phyloP scores from a whole-genome alignment of 1,140 invertebrate species.

The Delia radicum region DNA sequence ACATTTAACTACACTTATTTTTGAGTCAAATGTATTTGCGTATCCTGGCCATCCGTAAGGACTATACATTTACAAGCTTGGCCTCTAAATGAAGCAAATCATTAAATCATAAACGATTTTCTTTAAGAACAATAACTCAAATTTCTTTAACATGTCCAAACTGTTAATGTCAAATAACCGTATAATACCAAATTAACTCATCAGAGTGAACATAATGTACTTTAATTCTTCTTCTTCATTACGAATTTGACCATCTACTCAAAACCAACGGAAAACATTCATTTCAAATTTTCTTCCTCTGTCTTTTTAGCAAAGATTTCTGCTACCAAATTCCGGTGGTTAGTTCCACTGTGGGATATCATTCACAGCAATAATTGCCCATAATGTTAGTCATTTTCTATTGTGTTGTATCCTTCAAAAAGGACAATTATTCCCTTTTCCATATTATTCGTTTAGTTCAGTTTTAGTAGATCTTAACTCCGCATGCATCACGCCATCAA shows the following conservation, averaged over 20 bases:
- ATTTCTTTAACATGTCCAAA: not conserved
- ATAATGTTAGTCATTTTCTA: conserved; percentile 12
- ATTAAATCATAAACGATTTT: conserved; percentile 21
- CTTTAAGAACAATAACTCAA: not conserved
- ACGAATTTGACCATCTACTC: not conserved
- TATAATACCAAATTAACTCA: conserved; percentile 1
- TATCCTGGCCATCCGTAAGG: not conserved
- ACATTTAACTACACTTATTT: not conserved
- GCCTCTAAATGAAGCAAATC: conserved; percentile 20
- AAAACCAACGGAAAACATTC: not conserved
- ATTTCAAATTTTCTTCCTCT: not conserved
- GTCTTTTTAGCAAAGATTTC: not conserved
- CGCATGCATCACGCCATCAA: conserved; percentile 9
- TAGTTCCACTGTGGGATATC: conserved; percentile 19
- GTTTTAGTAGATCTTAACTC: too few species aligned
- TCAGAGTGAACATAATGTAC: not conserved
- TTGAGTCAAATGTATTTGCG: not conserved
- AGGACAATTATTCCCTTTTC: not conserved
- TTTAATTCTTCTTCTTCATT: not conserved
- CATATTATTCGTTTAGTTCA: not conserved
- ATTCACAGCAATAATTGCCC: conserved; percentile 14
- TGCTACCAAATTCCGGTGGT: conserved; percentile 15
- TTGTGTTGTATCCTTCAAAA: not conserved
- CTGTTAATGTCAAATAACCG: not conserved
- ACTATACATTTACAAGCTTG: not conserved